phyloP scores from a whole-genome alignment of 2,888 invertebrate genomes.

The Dermolepida albohirtum region DNA sequence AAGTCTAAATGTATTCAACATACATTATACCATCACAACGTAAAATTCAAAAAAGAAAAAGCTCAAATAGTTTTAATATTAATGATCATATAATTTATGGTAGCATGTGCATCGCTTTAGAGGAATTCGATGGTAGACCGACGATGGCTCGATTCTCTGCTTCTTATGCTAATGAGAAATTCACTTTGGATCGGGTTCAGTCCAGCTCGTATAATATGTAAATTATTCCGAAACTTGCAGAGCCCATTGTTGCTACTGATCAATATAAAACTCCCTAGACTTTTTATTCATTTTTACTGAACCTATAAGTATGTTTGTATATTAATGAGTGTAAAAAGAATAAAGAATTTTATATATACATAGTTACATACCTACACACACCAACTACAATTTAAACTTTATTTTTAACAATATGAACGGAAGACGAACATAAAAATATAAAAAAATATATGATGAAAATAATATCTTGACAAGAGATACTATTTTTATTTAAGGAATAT shows the following conservation, averaged over 20 bases:
- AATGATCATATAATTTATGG: constrained; percentile 39
- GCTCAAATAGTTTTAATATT: constrained; percentile 39
- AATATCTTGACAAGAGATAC: no score
- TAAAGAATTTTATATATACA: no score
- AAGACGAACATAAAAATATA: no score
- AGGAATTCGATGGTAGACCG: constrained; percentile 37
- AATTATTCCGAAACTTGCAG: constrained; percentile 48
- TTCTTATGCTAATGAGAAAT: constrained; percentile 52
- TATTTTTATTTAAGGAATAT: no score
- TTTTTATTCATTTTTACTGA: constrained; percentile 44
- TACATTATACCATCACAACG: constrained; percentile 30
- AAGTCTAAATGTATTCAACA: constrained; percentile 33
- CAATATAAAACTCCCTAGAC: constrained; percentile 42
- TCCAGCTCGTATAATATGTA: constrained; percentile 50
- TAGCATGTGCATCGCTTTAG: constrained; percentile 39
- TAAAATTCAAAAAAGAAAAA: constrained; percentile 37
- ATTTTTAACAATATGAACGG: no score
- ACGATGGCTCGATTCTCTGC: constrained; percentile 45
- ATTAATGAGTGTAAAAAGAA: constrained; percentile 25
- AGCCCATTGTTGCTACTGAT: constrained; percentile 45
- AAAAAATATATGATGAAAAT: no score
- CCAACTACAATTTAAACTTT: no score
- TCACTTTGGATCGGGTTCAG: constrained; percentile 51
- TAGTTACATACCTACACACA: no score
- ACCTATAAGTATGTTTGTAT: constrained; percentile 39